Evolutionary conservation across 2,113 vertebrate species (phyloP).

Genomic region (Peromyscus leucopus): DNA sequence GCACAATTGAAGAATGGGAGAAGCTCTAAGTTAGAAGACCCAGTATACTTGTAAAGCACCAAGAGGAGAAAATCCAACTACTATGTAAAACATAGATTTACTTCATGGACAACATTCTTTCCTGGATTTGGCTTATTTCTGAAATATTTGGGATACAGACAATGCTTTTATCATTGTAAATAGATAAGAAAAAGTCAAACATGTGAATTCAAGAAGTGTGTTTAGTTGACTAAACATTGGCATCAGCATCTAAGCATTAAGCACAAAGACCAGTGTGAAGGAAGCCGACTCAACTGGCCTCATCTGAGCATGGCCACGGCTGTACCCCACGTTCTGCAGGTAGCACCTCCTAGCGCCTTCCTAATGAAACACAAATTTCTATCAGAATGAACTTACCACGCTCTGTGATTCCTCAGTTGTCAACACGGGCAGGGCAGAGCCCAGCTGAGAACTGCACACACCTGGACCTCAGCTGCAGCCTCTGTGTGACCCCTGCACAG

Average conservation of each 20-base stretch:
- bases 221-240: not conserved
- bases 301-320: rapidly evolving
- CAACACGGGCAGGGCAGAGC: not conserved
- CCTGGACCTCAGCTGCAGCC: not conserved
- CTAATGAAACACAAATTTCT: rapidly evolving
- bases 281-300: not conserved
- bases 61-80: not conserved
- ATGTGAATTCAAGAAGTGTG: not conserved
- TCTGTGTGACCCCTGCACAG: not conserved
- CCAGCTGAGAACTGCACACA: not conserved
- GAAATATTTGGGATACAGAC: not conserved
- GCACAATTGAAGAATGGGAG: not conserved
- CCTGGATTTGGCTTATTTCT: not conserved
- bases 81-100: rapidly evolving
- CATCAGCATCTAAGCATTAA: not conserved
- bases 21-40: not conserved
- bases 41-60: not conserved
- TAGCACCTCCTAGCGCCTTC: rapidly evolving
- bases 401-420: not conserved
- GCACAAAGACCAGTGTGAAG: not conserved
- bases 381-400: not conserved
- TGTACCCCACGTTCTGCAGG: rapidly evolving
- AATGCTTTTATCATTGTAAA: not conserved
- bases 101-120: not conserved
- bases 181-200: not conserved